Evolutionary conservation across 2,113 vertebrate genomes (phyloP), one percentile per base, ranked within the genome.

Genomic region (Pelecanoides urinatrix): DNA sequence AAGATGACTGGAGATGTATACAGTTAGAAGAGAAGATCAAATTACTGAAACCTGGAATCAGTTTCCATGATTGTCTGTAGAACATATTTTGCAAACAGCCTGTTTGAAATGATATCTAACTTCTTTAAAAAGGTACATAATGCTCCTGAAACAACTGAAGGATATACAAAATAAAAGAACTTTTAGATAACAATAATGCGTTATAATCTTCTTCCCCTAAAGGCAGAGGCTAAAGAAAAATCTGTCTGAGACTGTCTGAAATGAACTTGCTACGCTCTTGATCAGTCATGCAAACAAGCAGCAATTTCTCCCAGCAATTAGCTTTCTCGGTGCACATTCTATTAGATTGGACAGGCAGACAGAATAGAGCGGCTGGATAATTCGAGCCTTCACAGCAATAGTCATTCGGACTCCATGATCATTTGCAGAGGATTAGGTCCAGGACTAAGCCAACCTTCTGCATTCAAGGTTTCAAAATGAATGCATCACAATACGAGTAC

Each of bases 281-380:
- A 98, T 98, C 98, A 98, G 97, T 98, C 98, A 98, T 98, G 98
- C 98, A 98, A 92, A 98, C 34, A 94, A 98, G 97, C 93, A 98
- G 97, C 97, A 97, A 98, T 98, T 98, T 98, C 97, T 98, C 91
- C 97, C 95, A 98, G 97, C 98, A 98, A 98, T 98, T 98, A 98
- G 97, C 97, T 97, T 96, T 96, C 96, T 50, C 93, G 70, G 97
- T 97, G 97, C 98, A 98, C 97, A 98, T 97, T 98, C 97, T 98
- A 98, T 98, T 97, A 90, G 98, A 98, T 34, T 96, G 96, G 98
- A 98, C 98, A 98, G 96, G 98, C 97, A 98, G 96, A 98, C 84
- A 85, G 92, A 93, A 88, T 6, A 34, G 58, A 95, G 86, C 89
- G 25, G 75, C 83, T n/a, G 45, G 82, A 94, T 86, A 94, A 96